phyloP scores from a whole-genome alignment of 2,113 vertebrate species.

The Sylvilagus bachmani region DNA sequence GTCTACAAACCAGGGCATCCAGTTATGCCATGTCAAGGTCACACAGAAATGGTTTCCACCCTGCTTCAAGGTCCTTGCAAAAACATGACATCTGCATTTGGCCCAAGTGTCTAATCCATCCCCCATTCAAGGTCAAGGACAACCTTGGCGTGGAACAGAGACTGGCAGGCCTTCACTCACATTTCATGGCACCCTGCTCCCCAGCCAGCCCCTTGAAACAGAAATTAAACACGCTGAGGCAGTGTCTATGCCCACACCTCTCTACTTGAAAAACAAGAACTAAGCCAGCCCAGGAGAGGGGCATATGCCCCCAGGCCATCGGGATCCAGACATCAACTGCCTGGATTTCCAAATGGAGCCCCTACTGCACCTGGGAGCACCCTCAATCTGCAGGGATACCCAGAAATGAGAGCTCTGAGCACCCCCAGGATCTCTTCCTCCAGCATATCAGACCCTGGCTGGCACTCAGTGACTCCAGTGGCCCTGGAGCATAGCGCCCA shows the following conservation, averaged over 20 bases:
- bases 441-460: not conserved
- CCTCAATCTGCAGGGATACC: not conserved
- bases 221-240: not conserved
- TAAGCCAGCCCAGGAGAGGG: not conserved
- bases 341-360: not conserved
- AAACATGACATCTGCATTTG: not conserved
- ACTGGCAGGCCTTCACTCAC: not conserved
- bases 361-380: not conserved
- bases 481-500: not conserved
- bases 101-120: not conserved
- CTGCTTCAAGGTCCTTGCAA: constrained; percentile 21
- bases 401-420: not conserved
- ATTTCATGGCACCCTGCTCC: not conserved
- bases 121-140: constrained; percentile 23
- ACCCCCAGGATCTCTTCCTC: not conserved
- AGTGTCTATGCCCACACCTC: not conserved
- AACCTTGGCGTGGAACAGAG: not conserved
- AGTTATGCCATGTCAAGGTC: constrained; percentile 64
- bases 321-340: not conserved
- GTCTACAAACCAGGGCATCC: constrained; percentile 70
- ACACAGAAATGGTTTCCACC: not conserved
- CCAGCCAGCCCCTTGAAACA: constrained; percentile 10
- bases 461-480: not conserved
- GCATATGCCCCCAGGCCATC: not conserved
- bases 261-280: not conserved